Evolutionary conservation across 2,797 vertebrate genomes (phyloP).

Genomic region (Acanthopagrus latus): DNA sequence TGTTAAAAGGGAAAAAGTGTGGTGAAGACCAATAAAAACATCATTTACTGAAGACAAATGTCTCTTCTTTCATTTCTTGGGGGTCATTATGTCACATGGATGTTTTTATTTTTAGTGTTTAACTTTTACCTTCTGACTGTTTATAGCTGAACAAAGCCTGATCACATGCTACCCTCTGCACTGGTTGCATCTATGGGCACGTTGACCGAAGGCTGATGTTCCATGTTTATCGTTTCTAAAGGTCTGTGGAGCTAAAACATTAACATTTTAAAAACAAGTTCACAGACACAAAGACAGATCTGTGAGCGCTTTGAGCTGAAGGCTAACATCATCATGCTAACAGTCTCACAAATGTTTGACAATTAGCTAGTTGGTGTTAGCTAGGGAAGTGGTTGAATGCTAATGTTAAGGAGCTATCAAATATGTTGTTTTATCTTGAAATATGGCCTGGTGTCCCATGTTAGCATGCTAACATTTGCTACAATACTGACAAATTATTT

Average conservation of each 20-base stretch:
- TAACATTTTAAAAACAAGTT: background rate
- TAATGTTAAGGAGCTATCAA: too few relatives aligned
- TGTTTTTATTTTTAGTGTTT: background rate
- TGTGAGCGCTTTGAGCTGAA: background rate
- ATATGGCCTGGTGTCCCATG: too few relatives aligned
- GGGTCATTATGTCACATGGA: background rate
- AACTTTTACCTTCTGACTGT: background rate
- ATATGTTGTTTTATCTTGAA: too few relatives aligned
- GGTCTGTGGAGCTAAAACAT: background rate
- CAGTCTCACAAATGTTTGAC: too few relatives aligned
- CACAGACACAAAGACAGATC: background rate
- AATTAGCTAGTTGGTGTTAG: too few relatives aligned
- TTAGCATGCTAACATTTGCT: too few relatives aligned
- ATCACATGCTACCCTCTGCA: too few relatives aligned
- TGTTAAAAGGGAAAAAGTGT: conserved; percentile 84
- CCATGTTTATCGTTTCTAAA: background rate
- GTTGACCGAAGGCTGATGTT: background rate
- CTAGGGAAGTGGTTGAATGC: too few relatives aligned
- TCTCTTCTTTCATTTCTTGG: background rate
- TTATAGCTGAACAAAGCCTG: background rate
- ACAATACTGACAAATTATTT: too few relatives aligned
- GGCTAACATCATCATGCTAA: background rate
- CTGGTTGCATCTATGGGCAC: too few relatives aligned
- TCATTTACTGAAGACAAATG: conserved; percentile 74
- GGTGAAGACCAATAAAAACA: conserved; percentile 86